Percentiles rank a stretch among this genome's conserved stretches.
These are phyloP conservation scores for Calephelis virginiensis DNA, from an alignment of 1,140 invertebrate species.

Conservation along the genomic window DNA sequence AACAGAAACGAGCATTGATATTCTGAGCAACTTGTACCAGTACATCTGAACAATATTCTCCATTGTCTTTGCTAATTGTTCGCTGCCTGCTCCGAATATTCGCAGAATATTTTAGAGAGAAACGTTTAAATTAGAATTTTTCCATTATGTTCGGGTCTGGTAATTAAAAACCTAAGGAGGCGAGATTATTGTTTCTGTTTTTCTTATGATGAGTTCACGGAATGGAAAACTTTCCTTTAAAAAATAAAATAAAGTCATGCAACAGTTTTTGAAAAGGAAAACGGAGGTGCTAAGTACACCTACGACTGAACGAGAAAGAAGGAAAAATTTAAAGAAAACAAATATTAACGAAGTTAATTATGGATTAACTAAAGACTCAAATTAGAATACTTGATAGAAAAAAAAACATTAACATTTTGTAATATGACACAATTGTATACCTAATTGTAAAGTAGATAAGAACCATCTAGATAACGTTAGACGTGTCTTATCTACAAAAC, in stretches of 20 bases:
- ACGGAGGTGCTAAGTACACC: no score
- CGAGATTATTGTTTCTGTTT: conserved; percentile 11
- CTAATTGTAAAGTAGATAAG: no score
- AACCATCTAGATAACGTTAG: no score
- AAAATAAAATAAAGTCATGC: not conserved
- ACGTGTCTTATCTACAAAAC: no score
- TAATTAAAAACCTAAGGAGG: conserved; percentile 11
- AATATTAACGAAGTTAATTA: no score
- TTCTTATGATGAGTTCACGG: not conserved
- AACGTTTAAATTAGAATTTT: conserved; percentile 10
- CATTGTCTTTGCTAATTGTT: conserved; percentile 10
- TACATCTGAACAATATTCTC: conserved; percentile 8
- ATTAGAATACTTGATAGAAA: no score
- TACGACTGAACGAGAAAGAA: no score
- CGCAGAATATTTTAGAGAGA: conserved; percentile 10
- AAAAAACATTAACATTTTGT: no score
- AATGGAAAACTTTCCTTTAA: not conserved
- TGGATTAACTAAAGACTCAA: no score
- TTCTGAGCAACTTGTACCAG: conserved; percentile 9
- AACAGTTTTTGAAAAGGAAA: no score
- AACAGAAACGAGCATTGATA: conserved; percentile 3
- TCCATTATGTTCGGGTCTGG: conserved; percentile 3
- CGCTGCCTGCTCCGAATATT: conserved; percentile 7
- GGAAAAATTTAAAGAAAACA: no score
- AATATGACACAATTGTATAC: no score